Conservation (phyloP, 2,113 vertebrate species). For the Paralichthys olivaceus region DNA sequence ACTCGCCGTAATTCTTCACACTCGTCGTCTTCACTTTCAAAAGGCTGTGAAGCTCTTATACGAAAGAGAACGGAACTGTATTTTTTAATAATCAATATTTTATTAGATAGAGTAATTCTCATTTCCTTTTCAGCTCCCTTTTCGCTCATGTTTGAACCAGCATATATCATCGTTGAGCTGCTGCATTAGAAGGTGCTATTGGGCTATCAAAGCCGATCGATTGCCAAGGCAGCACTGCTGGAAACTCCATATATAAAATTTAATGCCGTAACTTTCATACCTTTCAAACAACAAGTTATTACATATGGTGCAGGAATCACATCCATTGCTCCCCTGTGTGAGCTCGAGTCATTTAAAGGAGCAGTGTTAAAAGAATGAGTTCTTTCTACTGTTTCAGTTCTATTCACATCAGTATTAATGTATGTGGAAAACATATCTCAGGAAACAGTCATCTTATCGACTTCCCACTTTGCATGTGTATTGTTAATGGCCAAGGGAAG, state of each 20-base stretch:
- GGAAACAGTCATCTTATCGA: too few species aligned
- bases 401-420: neutral
- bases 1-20: constrained; percentile 17
- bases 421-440: too few species aligned
- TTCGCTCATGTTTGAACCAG: constrained; percentile 8
- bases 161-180: constrained; percentile 23
- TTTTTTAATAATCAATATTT: constrained; percentile 39
- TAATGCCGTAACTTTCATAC: constrained; percentile 21
- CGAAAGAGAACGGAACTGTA: constrained; percentile 10
- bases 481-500: too few species aligned
- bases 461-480: too few species aligned
- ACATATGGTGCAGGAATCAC: constrained; percentile 6
- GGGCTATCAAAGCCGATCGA: constrained; percentile 52
- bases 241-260: constrained; percentile 34
- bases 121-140: constrained; percentile 19
- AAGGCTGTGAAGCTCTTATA: neutral
- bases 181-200: constrained; percentile 4
- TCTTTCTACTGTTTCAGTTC: neutral
- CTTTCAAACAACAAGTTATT: constrained; percentile 33
- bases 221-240: constrained; percentile 11
- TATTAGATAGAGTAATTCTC: constrained; percentile 28
- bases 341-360: constrained; percentile 20
- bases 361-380: neutral
- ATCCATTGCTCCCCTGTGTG: neutral
- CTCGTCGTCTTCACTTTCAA: constrained; percentile 9